A percentile compares a stretch with the other conserved stretches of the same genome.
Conservation (phyloP, 2,113 vertebrate species). For the Glaucomys volans region DNA sequence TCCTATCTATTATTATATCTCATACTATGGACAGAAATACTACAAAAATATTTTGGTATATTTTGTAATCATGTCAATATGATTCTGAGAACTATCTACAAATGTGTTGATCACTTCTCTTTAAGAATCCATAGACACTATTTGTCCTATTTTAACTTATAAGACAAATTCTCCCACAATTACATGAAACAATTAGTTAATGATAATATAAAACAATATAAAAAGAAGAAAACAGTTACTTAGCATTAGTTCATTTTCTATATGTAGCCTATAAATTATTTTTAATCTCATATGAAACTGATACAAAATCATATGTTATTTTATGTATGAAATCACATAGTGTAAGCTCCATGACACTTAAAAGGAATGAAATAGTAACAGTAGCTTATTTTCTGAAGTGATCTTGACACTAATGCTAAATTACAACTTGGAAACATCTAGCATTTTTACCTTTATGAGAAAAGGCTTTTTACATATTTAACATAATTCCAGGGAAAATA, state of each 20-base stretch:
- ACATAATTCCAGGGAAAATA: slow-evolving; percentile 93
- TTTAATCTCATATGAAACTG: slow-evolving; percentile 80
- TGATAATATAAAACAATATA: slow-evolving; percentile 75
- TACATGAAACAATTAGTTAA: slow-evolving; percentile 72
- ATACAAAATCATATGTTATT: slow-evolving; percentile 86
- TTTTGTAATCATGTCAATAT: slow-evolving; percentile 16
- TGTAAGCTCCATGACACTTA: slow-evolving; percentile 86
- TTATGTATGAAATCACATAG: slow-evolving; percentile 84
- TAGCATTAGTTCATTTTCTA: slow-evolving; percentile 80
- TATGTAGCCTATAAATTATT: slow-evolving; percentile 81
- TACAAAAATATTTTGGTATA: slow-evolving; percentile 56
- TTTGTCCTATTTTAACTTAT: slow-evolving; percentile 73
- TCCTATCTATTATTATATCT: slow-evolving; percentile 49
- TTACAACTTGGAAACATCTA: slow-evolving; percentile 88
- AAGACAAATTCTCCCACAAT: slow-evolving; percentile 71
- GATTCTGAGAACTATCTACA: neutral
- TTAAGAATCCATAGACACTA: slow-evolving; percentile 73
- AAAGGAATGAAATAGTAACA: slow-evolving; percentile 88
- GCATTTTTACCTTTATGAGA: slow-evolving; percentile 89
- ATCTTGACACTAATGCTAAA: slow-evolving; percentile 90
- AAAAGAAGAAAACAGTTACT: slow-evolving; percentile 70
- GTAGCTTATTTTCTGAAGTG: slow-evolving; percentile 87
- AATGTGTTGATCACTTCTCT: slow-evolving; percentile 68
- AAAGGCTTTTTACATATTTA: slow-evolving; percentile 95
- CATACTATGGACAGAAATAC: slow-evolving; percentile 56